These are phyloP conservation scores for Melanotus villosus DNA, from an alignment of 2,888 invertebrate genomes.

Conservation along the genomic window DNA sequence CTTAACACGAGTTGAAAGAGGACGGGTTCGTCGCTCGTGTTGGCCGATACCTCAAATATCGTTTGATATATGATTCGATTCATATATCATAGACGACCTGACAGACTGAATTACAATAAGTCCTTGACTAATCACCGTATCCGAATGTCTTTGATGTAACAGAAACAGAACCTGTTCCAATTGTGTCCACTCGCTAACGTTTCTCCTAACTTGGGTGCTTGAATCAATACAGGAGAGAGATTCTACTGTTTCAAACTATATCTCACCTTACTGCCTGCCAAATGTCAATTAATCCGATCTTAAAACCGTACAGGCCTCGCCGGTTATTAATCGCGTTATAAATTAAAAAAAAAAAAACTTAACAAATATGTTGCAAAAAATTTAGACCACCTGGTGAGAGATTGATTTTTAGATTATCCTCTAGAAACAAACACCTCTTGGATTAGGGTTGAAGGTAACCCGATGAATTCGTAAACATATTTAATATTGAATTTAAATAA, in stretches of 20 bases:
- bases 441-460: too few relatives aligned
- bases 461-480: too few relatives aligned
- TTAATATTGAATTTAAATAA: too few relatives aligned
- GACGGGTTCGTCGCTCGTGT: conserved; percentile 26
- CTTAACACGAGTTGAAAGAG: conserved; percentile 20
- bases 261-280: conserved; percentile 15
- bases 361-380: too few relatives aligned
- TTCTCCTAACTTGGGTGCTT: not conserved
- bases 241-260: not conserved
- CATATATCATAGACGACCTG: conserved; percentile 65
- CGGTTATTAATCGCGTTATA: too few relatives aligned
- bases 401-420: too few relatives aligned
- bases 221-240: conserved; percentile 14
- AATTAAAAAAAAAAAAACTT: too few relatives aligned
- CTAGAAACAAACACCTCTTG: too few relatives aligned
- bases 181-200: conserved; percentile 35
- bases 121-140: conserved; percentile 65
- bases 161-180: conserved; percentile 42
- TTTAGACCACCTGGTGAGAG: too few relatives aligned
- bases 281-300: conserved; percentile 8
- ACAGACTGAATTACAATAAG: conserved; percentile 63
- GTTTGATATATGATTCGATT: conserved; percentile 66
- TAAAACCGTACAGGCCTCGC: not conserved
- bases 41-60: conserved; percentile 54
- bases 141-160: conserved; percentile 59